Base-by-base conservation (phyloP, 2,113 vertebrate genomes). In the Cervus canadensis region DNA sequence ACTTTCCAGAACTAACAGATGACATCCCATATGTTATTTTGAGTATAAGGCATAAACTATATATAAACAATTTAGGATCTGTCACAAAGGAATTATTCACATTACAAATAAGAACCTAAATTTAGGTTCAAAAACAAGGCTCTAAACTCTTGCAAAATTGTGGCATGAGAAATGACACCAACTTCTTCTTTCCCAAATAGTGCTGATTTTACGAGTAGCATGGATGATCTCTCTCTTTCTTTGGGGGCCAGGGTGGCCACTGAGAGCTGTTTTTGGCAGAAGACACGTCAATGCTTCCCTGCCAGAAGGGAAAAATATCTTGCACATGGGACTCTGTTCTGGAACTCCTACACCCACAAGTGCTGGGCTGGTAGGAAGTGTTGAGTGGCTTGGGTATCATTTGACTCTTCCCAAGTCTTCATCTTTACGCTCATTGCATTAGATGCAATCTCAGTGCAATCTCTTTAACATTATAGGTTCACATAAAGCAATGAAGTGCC, bases 1-100 rank as follows among this genome's bases (percentile, higher is more conserved):
- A 96, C 64, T 95, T 96, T 96, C 87, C 95, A 95, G 81, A 97
- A 94, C 54, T 88, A 95, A 40, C 95, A 97, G 88, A 96, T 97
- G 94, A 97, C 56, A 96, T 78, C 45, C 91, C 90, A 76, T 86
- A 91, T 97, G 81, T 97, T 97, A 97, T 97, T 97, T 98, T 95
- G 64, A 97, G n/a, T 92, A 86, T 67, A 95, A 87, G 30, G 54
- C 62, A 95, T 93, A 95, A 91, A 96, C 89, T 92, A 87, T 92
- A 95, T 54, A 97, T 89, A 95, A 97, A 98, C 96, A 98, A 90
- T 88, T 97, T 84, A 94, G 28, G 17, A 78, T 96, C 90, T 93
- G 57, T 89, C 87, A 96, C 90, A 96, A 97, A 97, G 57, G 93
- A 97, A 98, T 96, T 96, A 97, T 54, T 93, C 84, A 85, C 5